Conservation (phyloP, 2,113 vertebrate species). For the Pedetes capensis region DNA sequence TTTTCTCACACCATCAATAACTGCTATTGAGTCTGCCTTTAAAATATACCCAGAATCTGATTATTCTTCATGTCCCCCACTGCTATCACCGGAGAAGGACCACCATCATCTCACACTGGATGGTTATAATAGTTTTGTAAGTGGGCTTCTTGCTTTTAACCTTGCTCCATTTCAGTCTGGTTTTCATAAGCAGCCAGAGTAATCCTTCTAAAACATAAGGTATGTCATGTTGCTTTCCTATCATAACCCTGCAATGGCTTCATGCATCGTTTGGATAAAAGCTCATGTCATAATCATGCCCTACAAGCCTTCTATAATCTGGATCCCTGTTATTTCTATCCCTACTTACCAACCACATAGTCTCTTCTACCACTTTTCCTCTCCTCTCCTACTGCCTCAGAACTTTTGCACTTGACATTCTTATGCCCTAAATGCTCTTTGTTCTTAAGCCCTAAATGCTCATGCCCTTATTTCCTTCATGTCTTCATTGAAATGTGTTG, state of each 20-base stretch:
- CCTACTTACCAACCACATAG: neutral
- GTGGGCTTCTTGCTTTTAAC: neutral
- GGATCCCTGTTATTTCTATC: neutral
- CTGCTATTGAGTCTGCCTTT: neutral
- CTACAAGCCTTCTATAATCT: neutral
- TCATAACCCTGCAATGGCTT: neutral
- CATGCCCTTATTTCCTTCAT: neutral
- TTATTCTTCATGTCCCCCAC: neutral
- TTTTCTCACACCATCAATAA: neutral
- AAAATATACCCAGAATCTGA: neutral
- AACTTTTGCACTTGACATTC: neutral
- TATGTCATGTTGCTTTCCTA: neutral
- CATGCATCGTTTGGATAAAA: neutral
- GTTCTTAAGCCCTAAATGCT: neutral
- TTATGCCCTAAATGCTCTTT: neutral
- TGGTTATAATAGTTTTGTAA: neutral
- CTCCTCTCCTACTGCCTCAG: neutral
- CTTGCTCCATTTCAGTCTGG: neutral
- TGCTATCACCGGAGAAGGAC: neutral
- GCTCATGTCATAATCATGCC: neutral
- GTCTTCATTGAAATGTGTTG: neutral
- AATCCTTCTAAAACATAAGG: too few relatives aligned
- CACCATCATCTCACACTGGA: neutral
- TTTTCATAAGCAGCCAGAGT: neutral
- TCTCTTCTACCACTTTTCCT: neutral